phyloP scores from a whole-genome alignment of 2,888 invertebrate genomes.

The Dryadula phaetusa region DNA sequence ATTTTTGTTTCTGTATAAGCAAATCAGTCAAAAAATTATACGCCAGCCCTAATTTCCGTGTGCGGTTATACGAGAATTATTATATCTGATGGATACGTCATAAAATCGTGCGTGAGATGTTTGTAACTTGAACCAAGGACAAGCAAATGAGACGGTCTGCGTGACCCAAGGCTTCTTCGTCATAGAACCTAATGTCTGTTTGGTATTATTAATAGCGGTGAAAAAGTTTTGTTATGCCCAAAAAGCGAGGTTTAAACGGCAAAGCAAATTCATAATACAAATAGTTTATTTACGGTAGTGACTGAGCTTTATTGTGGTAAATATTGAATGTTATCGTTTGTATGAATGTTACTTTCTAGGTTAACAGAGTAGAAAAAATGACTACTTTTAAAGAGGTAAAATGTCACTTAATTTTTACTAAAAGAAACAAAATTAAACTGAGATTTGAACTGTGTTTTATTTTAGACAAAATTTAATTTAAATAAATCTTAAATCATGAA shows the following conservation, averaged over 20 bases:
- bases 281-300: conserved; percentile 15
- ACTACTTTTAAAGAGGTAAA: not conserved
- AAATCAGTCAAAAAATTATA: not conserved
- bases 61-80: not conserved
- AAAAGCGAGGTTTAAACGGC: conserved; percentile 25
- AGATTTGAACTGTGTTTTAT: no score
- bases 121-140: conserved; percentile 35
- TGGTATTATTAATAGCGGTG: conserved; percentile 44
- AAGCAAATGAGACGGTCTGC: conserved; percentile 35
- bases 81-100: conserved; percentile 13
- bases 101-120: conserved; percentile 31
- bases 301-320: not conserved
- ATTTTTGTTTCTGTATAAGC: not conserved
- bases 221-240: conserved; percentile 25
- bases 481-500: not conserved
- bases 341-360: not conserved
- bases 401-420: no score
- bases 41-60: not conserved
- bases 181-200: conserved; percentile 43
- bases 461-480: no score
- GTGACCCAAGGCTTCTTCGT: conserved; percentile 40
- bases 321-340: conserved; percentile 4
- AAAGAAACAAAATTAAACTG: no score
- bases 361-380: not conserved
- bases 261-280: not conserved